Evolutionary conservation across 2,888 invertebrate genomes (phyloP), one percentile per base, ranked within the genome.

Genomic region (Lordiphosa fenestrarum): DNA sequence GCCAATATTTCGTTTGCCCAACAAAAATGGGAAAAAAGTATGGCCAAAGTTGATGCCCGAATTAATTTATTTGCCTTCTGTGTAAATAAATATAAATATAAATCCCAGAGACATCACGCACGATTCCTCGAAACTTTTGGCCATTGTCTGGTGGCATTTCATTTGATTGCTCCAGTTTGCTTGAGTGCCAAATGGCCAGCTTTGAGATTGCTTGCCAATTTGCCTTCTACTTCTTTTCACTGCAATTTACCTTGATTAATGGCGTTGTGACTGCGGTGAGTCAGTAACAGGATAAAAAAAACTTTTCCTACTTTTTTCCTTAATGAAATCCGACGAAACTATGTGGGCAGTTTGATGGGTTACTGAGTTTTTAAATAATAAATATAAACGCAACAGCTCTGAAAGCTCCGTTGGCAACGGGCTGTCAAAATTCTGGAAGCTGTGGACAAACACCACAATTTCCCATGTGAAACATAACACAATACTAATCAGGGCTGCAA

Each of bases 181-280:
- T 33, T 36, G 46, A 19, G 35, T 19, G 21, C 23, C 4, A 10
- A 23, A 25, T 25, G 25, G 25, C 25, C 46, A 35, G 10, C 12
- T 33, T 15, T 36, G 6, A 13, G 15, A 25, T 25, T 35, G 56
- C 35, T 47, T 65, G 37, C 50, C 47, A 57, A 63, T 65, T 63
- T 47, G 38, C 46, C 23, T 19, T 48, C 44, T 19, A 21, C 44
- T 15, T 40, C 37, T 41, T 33, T 19, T 13, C n/a, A n/a, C 42
- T 42, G 39, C 39, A 48, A 44, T 44, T 62, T 85, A 85, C 83
- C 71, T 83, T 86, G 86, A 85, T 86, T 85, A 85, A 86, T 85
- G 71, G 85, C 73, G 84, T 75, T 72, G 71, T 38, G 50, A 37
- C 56, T 65, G 65, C 42, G 65, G 61, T 49, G 49, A 19, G 36